Conservation (phyloP, 2,113 vertebrate genomes). For the Electrona antarctica region DNA sequence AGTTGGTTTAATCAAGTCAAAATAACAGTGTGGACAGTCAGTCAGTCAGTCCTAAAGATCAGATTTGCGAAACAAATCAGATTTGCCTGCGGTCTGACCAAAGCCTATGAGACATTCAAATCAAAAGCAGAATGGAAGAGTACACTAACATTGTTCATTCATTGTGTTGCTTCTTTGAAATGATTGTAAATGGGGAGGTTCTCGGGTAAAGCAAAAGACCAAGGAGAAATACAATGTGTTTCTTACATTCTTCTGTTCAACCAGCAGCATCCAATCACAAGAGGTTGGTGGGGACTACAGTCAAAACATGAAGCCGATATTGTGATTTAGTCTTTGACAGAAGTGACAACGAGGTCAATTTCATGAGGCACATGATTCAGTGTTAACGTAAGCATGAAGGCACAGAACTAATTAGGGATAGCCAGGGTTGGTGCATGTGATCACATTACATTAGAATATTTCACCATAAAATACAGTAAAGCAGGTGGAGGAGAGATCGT, state of each 20-base stretch:
- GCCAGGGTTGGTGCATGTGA: neutral
- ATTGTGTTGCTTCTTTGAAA: conserved; percentile 40
- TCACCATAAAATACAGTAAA: neutral
- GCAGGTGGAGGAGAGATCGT: neutral
- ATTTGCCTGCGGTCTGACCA: neutral
- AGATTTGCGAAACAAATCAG: too few species aligned
- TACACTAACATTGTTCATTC: conserved; percentile 22
- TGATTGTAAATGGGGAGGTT: conserved; percentile 39
- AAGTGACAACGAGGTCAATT: conserved; percentile 48
- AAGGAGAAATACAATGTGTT: conserved; percentile 30
- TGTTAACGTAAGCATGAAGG: conserved; percentile 2
- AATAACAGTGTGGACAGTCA: too few species aligned
- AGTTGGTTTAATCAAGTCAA: too few species aligned
- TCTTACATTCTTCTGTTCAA: conserved; percentile 78
- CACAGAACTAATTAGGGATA: neutral
- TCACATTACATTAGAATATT: neutral
- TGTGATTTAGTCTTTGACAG: conserved; percentile 54
- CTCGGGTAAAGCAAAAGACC: conserved; percentile 58
- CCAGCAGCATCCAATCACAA: conserved; percentile 76
- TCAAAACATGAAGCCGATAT: conserved; percentile 70
- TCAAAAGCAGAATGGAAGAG: conserved; percentile 16
- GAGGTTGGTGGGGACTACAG: conserved; percentile 72
- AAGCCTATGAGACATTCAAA: conserved; percentile 30
- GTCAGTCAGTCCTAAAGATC: too few species aligned
- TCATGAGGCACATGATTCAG: conserved; percentile 19